Percentiles rank a stretch among this genome's conserved stretches.
Evolutionary conservation across 2,888 invertebrate species (phyloP).

Genomic region (Lasioglossum lativentre): DNA sequence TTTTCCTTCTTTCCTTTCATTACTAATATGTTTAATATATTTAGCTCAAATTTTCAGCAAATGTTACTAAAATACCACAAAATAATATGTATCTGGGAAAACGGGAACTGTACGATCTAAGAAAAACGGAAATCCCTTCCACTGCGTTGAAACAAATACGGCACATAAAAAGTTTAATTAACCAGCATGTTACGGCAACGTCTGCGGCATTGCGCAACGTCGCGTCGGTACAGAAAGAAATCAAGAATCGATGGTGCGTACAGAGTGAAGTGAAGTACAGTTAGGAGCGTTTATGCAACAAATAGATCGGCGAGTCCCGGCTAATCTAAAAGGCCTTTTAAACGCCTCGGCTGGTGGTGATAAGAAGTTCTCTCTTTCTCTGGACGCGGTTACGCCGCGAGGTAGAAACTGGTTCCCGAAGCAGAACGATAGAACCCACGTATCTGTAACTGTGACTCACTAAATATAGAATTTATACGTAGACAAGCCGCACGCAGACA

Average conservation of each 20-base stretch:
- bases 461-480: conserved; percentile 18
- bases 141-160: too few species aligned
- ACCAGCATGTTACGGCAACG: neutral
- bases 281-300: neutral
- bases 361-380: conserved; percentile 4
- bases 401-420: neutral
- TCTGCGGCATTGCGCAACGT: neutral
- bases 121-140: too few species aligned
- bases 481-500: neutral
- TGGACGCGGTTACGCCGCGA: neutral
- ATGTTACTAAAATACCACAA: neutral
- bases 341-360: neutral
- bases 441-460: conserved; percentile 16
- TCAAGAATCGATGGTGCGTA: neutral
- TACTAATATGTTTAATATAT: too few species aligned
- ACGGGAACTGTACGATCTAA: too few species aligned
- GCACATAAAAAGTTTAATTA: neutral
- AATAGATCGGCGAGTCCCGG: neutral
- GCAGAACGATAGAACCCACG: conserved; percentile 12
- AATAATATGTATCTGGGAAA: neutral
- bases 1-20: neutral
- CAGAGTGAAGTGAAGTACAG: neutral
- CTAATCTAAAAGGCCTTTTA: conserved; percentile 18
- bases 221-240: neutral
- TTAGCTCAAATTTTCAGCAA: too few species aligned